phyloP scores from a whole-genome alignment of 2,113 vertebrate genomes.

The Ranitomeya imitator region DNA sequence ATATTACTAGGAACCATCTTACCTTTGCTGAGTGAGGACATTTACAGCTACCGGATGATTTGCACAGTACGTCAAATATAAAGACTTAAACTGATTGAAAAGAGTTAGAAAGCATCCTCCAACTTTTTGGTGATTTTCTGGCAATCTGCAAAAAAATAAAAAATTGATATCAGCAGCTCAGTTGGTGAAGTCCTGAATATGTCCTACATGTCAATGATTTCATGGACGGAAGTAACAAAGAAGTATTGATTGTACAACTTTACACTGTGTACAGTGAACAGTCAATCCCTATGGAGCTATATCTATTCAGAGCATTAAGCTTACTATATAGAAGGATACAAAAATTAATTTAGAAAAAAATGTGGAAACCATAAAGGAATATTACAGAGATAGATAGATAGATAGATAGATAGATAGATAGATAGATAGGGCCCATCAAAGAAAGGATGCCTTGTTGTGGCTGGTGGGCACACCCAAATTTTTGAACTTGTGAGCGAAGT shows the following conservation, averaged over 20 bases:
- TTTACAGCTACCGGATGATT: conserved; percentile 92
- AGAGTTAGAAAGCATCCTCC: conserved; percentile 87
- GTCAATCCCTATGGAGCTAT: neutral
- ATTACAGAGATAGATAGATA: neutral
- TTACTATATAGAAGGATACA: neutral
- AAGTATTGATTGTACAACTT: neutral
- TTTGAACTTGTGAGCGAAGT: no score
- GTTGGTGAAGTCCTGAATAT: neutral
- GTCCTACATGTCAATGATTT: neutral
- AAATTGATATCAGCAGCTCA: neutral
- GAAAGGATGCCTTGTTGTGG: no score
- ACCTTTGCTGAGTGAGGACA: conserved; percentile 95
- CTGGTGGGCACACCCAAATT: no score
- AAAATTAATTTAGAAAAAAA: neutral
- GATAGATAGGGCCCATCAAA: no score
- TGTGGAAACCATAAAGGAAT: neutral
- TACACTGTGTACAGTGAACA: neutral
- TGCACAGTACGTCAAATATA: conserved; percentile 91
- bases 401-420: no score
- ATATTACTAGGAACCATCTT: conserved; percentile 55
- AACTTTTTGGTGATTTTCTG: conserved; percentile 89
- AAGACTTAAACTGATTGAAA: conserved; percentile 87
- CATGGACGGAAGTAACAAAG: neutral
- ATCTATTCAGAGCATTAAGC: neutral
- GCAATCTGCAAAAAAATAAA: conserved; percentile 71